Evolutionary conservation across 2,797 vertebrate genomes (phyloP).

Genomic region (Eutrigla gurnardus): DNA sequence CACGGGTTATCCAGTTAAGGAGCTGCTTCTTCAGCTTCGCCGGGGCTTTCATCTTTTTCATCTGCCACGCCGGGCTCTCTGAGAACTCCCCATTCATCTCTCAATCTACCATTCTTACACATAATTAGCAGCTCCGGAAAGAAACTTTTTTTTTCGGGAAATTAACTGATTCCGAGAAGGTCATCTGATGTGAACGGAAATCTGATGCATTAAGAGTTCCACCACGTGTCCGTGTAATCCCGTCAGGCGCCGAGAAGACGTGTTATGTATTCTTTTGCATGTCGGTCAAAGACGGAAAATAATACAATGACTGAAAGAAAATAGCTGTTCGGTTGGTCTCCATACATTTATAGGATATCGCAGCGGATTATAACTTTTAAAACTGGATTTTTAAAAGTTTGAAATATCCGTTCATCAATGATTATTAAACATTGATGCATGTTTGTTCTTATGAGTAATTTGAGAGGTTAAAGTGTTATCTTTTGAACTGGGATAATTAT

Average conservation of each 20-base stretch:
- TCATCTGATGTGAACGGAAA: slow-evolving; percentile 33
- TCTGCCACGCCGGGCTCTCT: slow-evolving; percentile 26
- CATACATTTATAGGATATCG: background rate
- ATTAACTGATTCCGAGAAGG: slow-evolving; percentile 30
- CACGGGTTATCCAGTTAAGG: slow-evolving; percentile 61
- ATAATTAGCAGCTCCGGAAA: slow-evolving; percentile 50
- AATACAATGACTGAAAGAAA: background rate
- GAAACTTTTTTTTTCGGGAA: slow-evolving; percentile 29
- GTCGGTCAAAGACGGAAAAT: background rate
- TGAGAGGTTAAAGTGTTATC: background rate
- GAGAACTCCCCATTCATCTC: slow-evolving; percentile 47
- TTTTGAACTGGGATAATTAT: background rate
- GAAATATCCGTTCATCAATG: slow-evolving; percentile 1
- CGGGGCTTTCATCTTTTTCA: slow-evolving; percentile 62
- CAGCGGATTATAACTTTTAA: background rate
- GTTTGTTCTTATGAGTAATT: slow-evolving; percentile 7
- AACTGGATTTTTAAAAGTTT: slow-evolving; percentile 1
- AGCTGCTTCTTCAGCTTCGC: slow-evolving; percentile 52
- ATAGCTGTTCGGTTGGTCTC: background rate
- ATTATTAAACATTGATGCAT: background rate
- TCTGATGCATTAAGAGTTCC: slow-evolving; percentile 6
- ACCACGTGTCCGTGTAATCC: background rate
- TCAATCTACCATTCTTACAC: slow-evolving; percentile 52
- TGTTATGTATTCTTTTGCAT: background rate
- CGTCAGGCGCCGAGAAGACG: background rate